Conservation (phyloP, 2,113 vertebrate genomes). For the Castor canadensis region DNA sequence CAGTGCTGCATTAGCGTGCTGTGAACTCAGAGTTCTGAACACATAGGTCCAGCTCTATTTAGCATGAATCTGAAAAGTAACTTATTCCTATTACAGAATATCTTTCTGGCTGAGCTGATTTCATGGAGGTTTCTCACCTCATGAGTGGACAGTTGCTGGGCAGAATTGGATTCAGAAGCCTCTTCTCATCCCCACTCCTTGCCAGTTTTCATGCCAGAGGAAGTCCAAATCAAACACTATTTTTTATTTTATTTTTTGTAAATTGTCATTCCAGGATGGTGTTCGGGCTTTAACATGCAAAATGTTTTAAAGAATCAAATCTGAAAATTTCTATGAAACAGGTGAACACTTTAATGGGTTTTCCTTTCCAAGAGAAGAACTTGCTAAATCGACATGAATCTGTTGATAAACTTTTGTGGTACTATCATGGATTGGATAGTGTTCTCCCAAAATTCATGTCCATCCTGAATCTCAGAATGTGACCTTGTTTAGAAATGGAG, state of each 20-base stretch:
- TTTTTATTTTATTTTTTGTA: neutral
- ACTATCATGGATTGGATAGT: neutral
- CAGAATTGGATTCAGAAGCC: neutral
- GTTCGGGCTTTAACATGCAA: neutral
- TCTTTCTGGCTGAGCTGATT: neutral
- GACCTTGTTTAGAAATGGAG: neutral
- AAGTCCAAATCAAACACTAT: slow-evolving; percentile 34
- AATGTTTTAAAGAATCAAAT: neutral
- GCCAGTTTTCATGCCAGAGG: neutral
- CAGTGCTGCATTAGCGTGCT: neutral
- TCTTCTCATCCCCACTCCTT: neutral
- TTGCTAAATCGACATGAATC: neutral
- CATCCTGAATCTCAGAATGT: neutral
- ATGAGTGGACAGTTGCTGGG: neutral
- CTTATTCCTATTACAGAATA: neutral
- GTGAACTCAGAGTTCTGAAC: neutral
- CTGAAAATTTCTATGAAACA: slow-evolving; percentile 15
- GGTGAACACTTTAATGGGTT: neutral
- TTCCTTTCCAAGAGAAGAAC: neutral
- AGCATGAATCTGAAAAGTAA: neutral
- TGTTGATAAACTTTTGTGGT: neutral
- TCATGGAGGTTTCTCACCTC: neutral
- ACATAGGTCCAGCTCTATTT: neutral
- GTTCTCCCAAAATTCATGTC: neutral
- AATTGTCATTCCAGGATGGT: slow-evolving; percentile 10